Conservation (phyloP, 2,888 invertebrate genomes). For the Pilophorus perplexus region DNA sequence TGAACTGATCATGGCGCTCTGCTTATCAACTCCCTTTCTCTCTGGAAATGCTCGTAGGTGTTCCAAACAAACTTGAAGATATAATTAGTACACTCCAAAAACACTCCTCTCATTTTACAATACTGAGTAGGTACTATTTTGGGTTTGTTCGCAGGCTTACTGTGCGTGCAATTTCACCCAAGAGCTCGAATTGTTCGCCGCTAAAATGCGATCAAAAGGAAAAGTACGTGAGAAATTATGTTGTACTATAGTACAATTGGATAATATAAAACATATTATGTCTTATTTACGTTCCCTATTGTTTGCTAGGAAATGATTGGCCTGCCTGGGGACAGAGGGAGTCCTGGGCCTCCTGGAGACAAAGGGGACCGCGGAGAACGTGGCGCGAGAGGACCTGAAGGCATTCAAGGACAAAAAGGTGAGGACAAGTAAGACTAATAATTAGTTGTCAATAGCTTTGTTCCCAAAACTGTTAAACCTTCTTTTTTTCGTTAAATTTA, state of each 20-base stretch:
- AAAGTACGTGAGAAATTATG: slow-evolving; percentile 2
- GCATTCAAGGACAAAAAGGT: slow-evolving; percentile 57
- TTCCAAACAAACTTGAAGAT: no score
- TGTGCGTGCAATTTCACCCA: slow-evolving; percentile 33
- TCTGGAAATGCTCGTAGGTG: no score
- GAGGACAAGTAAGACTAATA: slow-evolving; percentile 1
- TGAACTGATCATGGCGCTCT: no score
- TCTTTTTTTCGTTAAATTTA: no score
- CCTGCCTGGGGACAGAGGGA: slow-evolving; percentile 50
- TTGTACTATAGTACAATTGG: not conserved
- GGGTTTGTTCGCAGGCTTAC: not conserved
- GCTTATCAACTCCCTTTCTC: no score
- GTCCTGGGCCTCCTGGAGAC: slow-evolving; percentile 61
- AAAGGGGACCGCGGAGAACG: slow-evolving; percentile 73
- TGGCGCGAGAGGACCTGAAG: slow-evolving; percentile 49
- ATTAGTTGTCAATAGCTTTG: slow-evolving; percentile 1
- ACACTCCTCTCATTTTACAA: no score
- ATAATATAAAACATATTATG: not conserved
- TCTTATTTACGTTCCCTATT: not conserved
- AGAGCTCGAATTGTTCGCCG: slow-evolving; percentile 1
- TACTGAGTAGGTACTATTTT: no score
- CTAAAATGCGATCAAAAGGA: slow-evolving; percentile 11
- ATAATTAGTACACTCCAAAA: no score
- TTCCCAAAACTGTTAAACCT: no score
- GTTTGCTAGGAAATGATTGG: slow-evolving; percentile 48